These are phyloP conservation scores for Saccostrea glomerata DNA, from an alignment of 1,140 invertebrate species.

Conservation along the genomic window DNA sequence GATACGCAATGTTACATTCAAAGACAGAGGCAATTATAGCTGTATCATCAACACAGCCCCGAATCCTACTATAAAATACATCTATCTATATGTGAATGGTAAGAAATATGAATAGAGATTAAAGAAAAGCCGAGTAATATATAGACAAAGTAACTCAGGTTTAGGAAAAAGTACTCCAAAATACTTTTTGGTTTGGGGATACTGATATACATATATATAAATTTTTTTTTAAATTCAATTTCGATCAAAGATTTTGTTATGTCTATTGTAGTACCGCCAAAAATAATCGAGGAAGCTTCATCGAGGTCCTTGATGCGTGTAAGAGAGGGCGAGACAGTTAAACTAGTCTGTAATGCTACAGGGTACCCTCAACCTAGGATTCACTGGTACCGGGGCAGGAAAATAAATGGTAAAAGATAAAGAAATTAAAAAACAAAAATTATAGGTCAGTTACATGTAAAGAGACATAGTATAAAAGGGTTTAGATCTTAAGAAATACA, in stretches of 20 bases:
- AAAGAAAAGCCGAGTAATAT: too few species aligned
- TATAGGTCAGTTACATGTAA: too few species aligned
- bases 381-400: conserved; percentile 64
- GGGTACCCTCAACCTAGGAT: conserved; percentile 72
- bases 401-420: background rate
- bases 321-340: conserved; percentile 71
- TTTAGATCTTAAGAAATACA: too few species aligned
- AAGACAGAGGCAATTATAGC: conserved; percentile 69
- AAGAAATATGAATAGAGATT: conserved; percentile 1
- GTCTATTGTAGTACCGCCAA: conserved; percentile 64
- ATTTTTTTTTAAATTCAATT: background rate
- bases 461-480: too few species aligned
- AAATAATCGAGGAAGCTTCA: conserved; percentile 60
- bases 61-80: conserved; percentile 65
- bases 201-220: background rate
- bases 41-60: conserved; percentile 71
- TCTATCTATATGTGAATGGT: conserved; percentile 72
- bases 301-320: conserved; percentile 55
- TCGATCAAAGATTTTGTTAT: conserved; percentile 18
- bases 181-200: background rate
- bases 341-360: conserved; percentile 73
- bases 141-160: too few species aligned
- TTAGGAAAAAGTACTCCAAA: too few species aligned
- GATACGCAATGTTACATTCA: conserved; percentile 67
- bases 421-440: too few species aligned